A percentile compares a stretch with the other conserved stretches of the same genome.
Conservation (phyloP, 2,113 vertebrate genomes). For the Colinus virginianus region DNA sequence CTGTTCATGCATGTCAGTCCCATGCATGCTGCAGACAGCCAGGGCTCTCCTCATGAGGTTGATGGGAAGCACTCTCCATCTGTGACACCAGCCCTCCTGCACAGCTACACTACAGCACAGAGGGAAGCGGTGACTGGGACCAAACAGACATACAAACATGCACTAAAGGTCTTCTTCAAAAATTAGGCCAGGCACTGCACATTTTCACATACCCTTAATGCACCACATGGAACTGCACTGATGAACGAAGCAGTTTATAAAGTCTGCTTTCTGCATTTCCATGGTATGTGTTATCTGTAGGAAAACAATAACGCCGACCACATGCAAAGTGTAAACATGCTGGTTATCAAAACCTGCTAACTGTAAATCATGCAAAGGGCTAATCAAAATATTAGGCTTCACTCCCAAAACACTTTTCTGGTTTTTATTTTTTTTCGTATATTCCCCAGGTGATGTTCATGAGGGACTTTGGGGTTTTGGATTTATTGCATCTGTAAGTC, state of each 20-base stretch:
- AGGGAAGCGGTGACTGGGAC: neutral
- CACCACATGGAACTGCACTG: slow-evolving; percentile 6
- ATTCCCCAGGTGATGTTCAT: slow-evolving; percentile 46
- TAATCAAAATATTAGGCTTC: slow-evolving; percentile 71
- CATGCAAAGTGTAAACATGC: slow-evolving; percentile 76
- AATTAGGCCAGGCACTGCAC: slow-evolving; percentile 1
- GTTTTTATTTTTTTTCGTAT: neutral
- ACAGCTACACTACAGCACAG: neutral
- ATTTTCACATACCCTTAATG: slow-evolving; percentile 40
- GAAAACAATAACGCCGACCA: slow-evolving; percentile 51
- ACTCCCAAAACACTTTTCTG: slow-evolving; percentile 58
- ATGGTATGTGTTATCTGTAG: slow-evolving; percentile 3
- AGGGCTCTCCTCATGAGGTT: neutral
- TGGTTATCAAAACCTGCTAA: slow-evolving; percentile 73
- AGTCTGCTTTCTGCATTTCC: slow-evolving; percentile 53
- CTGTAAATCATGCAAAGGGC: slow-evolving; percentile 67
- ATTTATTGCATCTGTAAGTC: slow-evolving; percentile 75
- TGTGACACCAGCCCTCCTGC: neutral
- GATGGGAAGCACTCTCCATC: neutral
- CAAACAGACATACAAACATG: neutral
- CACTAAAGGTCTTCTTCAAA: neutral
- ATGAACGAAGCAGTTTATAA: slow-evolving; percentile 50
- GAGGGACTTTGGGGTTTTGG: slow-evolving; percentile 54
- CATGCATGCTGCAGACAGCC: neutral
- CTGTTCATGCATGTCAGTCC: neutral